Conservation (phyloP, 1,140 invertebrate genomes). For the Glossosoma conforme region DNA sequence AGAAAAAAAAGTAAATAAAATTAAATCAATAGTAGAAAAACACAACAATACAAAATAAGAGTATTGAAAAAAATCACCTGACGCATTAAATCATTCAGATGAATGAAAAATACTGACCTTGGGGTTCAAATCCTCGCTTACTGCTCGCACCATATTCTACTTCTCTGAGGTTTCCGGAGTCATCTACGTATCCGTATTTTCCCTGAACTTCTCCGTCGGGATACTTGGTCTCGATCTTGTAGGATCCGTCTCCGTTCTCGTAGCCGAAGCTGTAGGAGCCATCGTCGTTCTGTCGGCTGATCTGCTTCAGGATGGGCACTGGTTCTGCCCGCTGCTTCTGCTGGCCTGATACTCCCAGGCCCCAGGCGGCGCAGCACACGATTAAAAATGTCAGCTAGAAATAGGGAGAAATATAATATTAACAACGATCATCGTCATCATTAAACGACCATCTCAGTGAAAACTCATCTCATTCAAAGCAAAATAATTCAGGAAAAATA, state of each 20-base stretch:
- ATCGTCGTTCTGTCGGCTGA: constrained; percentile 75
- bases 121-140: constrained; percentile 67
- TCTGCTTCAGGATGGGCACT: constrained; percentile 65
- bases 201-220: constrained; percentile 76
- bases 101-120: constrained; percentile 44
- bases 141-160: constrained; percentile 75
- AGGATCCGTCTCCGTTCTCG: constrained; percentile 84
- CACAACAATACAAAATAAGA: too few relatives aligned
- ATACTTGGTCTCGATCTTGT: constrained; percentile 87
- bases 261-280: constrained; percentile 85
- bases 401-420: too few relatives aligned
- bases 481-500: too few relatives aligned
- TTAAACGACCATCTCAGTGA: too few relatives aligned
- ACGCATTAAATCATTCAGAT: too few relatives aligned
- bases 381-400: constrained; percentile 14
- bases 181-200: constrained; percentile 78
- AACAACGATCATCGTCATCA: too few relatives aligned
- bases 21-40: too few relatives aligned
- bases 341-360: constrained; percentile 14
- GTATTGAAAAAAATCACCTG: too few relatives aligned
- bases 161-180: constrained; percentile 63
- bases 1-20: too few relatives aligned
- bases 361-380: not conserved
- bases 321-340: constrained; percentile 52
- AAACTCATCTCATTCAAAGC: too few relatives aligned